These are phyloP conservation scores for Leptodactylus fallax DNA, from an alignment of 2,797 vertebrate genomes.

Conservation along the genomic window DNA sequence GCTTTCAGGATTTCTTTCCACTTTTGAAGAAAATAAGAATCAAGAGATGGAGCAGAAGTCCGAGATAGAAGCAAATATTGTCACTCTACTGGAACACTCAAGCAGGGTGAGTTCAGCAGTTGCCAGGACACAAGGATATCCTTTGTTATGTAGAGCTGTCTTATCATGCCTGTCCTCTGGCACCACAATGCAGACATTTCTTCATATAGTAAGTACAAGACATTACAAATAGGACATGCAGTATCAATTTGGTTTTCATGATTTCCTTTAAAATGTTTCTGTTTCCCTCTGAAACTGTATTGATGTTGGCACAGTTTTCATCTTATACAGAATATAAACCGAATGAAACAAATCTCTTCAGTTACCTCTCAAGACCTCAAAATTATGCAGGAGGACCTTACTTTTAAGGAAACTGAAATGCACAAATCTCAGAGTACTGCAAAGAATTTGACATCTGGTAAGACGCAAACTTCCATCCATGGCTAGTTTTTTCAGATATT, in stretches of 20 bases:
- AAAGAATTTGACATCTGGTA: conserved; percentile 85
- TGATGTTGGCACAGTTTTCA: conserved; percentile 18
- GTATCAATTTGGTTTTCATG: not conserved
- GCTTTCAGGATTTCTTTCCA: conserved; percentile 84
- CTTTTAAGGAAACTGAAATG: conserved; percentile 94
- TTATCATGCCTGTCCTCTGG: not conserved
- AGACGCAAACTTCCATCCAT: conserved; percentile 54
- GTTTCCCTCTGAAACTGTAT: not conserved
- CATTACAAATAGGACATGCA: not conserved
- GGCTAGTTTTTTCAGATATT: no score
- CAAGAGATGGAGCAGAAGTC: conserved; percentile 80
- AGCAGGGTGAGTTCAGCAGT: conserved; percentile 80
- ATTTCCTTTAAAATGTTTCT: conserved; percentile 19
- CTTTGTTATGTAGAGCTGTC: conserved; percentile 18
- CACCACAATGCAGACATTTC: not conserved
- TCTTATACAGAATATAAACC: conserved; percentile 84
- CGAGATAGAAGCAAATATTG: conserved; percentile 82
- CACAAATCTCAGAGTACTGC: conserved; percentile 93
- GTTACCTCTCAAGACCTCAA: conserved; percentile 90
- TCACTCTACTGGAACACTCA: conserved; percentile 86
- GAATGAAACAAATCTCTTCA: conserved; percentile 86
- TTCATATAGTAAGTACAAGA: not conserved
- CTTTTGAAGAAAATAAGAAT: conserved; percentile 81
- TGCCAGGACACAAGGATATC: conserved; percentile 7
- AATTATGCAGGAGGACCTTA: conserved; percentile 94